Percentiles rank a stretch among this genome's conserved stretches.
Evolutionary conservation across 2,797 vertebrate genomes (phyloP).

Genomic region (Sebastes iracundus): DNA sequence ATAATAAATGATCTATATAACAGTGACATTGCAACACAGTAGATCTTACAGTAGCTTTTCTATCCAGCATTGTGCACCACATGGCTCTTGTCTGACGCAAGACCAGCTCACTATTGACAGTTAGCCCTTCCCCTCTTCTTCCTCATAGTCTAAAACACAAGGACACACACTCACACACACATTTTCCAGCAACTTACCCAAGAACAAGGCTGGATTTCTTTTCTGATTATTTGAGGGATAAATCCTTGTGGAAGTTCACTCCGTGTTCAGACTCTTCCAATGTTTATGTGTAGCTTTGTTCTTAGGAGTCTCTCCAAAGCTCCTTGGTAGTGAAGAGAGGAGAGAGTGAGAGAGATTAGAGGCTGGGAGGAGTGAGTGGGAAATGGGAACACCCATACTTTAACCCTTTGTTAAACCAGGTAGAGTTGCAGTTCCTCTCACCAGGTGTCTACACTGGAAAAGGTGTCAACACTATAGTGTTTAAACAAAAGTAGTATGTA

Average conservation of each 20-base stretch:
- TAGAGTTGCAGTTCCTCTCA: constrained; percentile 27
- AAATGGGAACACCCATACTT: constrained; percentile 72
- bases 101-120: constrained; percentile 73
- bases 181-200: constrained; percentile 60
- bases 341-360: constrained; percentile 67
- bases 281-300: constrained; percentile 56
- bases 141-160: constrained; percentile 21
- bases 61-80: constrained; percentile 35
- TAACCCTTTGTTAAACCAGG: constrained; percentile 80
- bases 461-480: not conserved
- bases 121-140: constrained; percentile 53
- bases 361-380: constrained; percentile 56
- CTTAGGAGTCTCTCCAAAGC: constrained; percentile 56
- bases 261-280: constrained; percentile 10
- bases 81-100: constrained; percentile 84
- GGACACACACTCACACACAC: constrained; percentile 3
- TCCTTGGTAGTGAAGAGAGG: constrained; percentile 63
- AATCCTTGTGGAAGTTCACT: constrained; percentile 23
- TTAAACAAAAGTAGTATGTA: not conserved
- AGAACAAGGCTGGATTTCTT: constrained; percentile 5
- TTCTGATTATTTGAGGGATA: not conserved
- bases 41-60: not conserved
- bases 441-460: constrained; percentile 14
- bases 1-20: not conserved
- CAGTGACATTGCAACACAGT: not conserved